Conservation (phyloP, 2,888 invertebrate genomes). For the Nomada hirtipes region DNA sequence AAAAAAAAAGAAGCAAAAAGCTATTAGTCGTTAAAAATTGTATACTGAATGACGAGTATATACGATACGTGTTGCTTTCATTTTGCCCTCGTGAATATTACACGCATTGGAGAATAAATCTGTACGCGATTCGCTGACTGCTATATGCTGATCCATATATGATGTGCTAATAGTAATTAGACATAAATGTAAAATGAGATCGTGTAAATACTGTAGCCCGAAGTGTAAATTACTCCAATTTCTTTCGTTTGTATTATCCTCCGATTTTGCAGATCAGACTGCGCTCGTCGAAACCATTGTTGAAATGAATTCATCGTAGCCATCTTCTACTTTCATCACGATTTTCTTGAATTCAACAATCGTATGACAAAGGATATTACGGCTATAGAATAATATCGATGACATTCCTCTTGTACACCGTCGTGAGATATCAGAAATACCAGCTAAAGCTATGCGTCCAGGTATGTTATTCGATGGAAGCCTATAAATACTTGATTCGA, state of each 20-base stretch:
- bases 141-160: slow-evolving; percentile 49
- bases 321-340: slow-evolving; percentile 36
- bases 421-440: slow-evolving; percentile 36
- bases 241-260: slow-evolving; percentile 2
- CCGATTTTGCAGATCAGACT: slow-evolving; percentile 13
- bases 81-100: slow-evolving; percentile 42
- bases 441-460: slow-evolving; percentile 33
- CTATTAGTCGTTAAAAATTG: neutral
- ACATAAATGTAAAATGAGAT: slow-evolving; percentile 71
- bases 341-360: slow-evolving; percentile 33
- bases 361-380: slow-evolving; percentile 47
- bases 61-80: slow-evolving; percentile 43
- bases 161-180: slow-evolving; percentile 62
- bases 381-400: slow-evolving; percentile 47
- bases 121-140: slow-evolving; percentile 52
- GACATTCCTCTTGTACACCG: slow-evolving; percentile 3
- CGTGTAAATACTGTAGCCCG: slow-evolving; percentile 72
- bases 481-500: slow-evolving; percentile 53
- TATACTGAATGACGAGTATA: slow-evolving; percentile 47
- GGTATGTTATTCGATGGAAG: slow-evolving; percentile 61
- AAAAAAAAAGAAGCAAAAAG: neutral
- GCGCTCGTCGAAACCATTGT: slow-evolving; percentile 30
- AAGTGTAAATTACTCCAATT: slow-evolving; percentile 68
- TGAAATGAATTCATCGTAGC: slow-evolving; percentile 38
- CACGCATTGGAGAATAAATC: slow-evolving; percentile 46